Percentiles rank a stretch among this genome's conserved stretches.
phyloP scores from a whole-genome alignment of 2,113 vertebrate species.

The Eubucco bourcierii region DNA sequence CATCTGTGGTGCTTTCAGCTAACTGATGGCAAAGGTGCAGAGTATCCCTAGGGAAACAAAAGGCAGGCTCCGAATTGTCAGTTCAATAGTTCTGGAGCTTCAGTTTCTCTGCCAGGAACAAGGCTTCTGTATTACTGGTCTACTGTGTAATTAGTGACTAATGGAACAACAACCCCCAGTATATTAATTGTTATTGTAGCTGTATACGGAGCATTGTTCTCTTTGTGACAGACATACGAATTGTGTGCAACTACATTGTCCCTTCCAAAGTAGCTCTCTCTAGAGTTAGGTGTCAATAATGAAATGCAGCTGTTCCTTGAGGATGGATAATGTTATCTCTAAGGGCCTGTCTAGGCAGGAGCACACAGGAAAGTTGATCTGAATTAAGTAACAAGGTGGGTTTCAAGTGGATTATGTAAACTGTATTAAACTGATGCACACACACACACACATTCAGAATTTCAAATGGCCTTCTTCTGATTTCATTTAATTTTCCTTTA shows the following conservation, averaged over 20 bases:
- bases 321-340: neutral
- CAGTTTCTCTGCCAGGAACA: constrained; percentile 22
- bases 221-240: constrained; percentile 29
- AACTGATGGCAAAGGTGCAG: constrained; percentile 1
- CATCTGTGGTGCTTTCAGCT: neutral
- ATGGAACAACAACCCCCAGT: constrained; percentile 35
- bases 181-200: constrained; percentile 40
- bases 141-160: constrained; percentile 54
- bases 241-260: constrained; percentile 1
- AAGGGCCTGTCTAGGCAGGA: neutral
- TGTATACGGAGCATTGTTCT: constrained; percentile 24
- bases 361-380: neutral
- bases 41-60: neutral
- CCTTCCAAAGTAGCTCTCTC: constrained; percentile 14
- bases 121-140: constrained; percentile 3
- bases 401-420: constrained; percentile 49
- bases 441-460: neutral
- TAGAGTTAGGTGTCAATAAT: constrained; percentile 44
- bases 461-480: constrained; percentile 25
- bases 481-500: constrained; percentile 21
- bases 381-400: constrained; percentile 47
- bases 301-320: constrained; percentile 19
- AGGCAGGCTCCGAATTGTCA: neutral
- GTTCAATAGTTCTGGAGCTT: neutral
- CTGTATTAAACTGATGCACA: neutral